A percentile compares a stretch with the other conserved stretches of the same genome.
Conservation (phyloP, 2,888 invertebrate genomes). For the Xanthia togata region DNA sequence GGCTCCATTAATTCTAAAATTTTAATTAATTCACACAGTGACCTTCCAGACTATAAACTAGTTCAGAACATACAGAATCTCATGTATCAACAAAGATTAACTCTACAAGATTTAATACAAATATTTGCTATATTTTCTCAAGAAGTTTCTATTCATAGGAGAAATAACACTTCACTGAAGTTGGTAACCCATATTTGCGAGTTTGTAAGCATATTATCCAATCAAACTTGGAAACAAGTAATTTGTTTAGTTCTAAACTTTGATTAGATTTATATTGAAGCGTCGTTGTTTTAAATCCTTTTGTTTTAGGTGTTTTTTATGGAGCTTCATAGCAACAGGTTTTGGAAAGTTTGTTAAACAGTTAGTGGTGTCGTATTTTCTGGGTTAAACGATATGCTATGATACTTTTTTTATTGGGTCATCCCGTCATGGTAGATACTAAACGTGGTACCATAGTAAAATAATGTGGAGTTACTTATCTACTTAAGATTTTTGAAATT, state of each 20-base stretch:
- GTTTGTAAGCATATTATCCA: slow-evolving; percentile 71
- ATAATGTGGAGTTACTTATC: background rate
- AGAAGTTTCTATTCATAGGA: slow-evolving; percentile 64
- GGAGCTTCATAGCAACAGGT: slow-evolving; percentile 12
- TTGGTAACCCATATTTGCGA: slow-evolving; percentile 69
- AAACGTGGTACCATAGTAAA: background rate
- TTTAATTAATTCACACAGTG: background rate
- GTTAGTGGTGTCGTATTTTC: background rate
- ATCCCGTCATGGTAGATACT: too few relatives aligned
- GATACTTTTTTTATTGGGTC: background rate
- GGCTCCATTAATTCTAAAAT: background rate
- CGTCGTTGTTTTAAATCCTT: slow-evolving; percentile 50
- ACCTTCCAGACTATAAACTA: slow-evolving; percentile 6
- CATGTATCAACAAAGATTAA: slow-evolving; percentile 40
- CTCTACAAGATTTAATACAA: slow-evolving; percentile 51
- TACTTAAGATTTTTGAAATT: background rate
- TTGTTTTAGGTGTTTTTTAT: slow-evolving; percentile 9
- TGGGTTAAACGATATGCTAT: too few relatives aligned
- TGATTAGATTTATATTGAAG: slow-evolving; percentile 69
- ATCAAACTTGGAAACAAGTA: slow-evolving; percentile 72
- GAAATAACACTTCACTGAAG: slow-evolving; percentile 65
- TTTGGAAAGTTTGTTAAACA: background rate
- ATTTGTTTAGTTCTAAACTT: slow-evolving; percentile 74
- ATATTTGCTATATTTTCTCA: slow-evolving; percentile 58
- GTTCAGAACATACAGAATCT: slow-evolving; percentile 3